Evolutionary conservation across 2,888 invertebrate genomes (phyloP), one percentile per base, ranked within the genome.

Genomic region (Junonia oenone): DNA sequence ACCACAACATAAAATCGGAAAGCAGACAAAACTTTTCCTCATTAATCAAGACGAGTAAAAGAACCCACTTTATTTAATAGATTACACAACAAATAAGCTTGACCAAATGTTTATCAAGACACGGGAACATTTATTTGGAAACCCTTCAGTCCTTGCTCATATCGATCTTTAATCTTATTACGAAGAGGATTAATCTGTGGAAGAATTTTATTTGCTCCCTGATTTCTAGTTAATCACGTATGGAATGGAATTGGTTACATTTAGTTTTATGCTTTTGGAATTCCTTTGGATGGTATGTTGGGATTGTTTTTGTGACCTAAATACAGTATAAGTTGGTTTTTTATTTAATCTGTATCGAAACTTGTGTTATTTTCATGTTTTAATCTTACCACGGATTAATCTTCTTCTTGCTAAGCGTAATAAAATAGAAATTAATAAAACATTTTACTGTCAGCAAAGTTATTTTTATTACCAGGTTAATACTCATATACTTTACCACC

Each of bases 141-240:
- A n/a, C 43, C 43, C 13, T 14, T 26, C 26, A 43, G 26, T 8
- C 43, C 43, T 8, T 26, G 43, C 31, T 31, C 47, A 22, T 40
- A 47, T 54, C 40, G 53, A 31, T 40, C 40, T 13, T 22, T 47
- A 47, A 54, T 54, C 46, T n/a, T 31, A 54, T 54, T 54, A 40
- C 40, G n/a, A n/a, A 40, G 47, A 54, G 53, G 38, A 54, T 54
- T 54, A 54, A 54, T 54, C 47, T 38, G n/a, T 22, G n/a, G 31
- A 54, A 54, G 38, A 40, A 47, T n/a, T 47, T 19, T 52, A 52
- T 52, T 54, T 40, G 31, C 40, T 54, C n/a, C 22, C 22, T 29
- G 45, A 45, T 33, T 33, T 17, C 13, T 6, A 38, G 17, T 40
- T 54, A 48, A 40, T 22, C 31, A 48, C 31, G 15, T 15, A 46